Evolutionary conservation across 2,113 vertebrate species (phyloP), one percentile per base, ranked within the genome.

Genomic region (Anhinga rufa): DNA sequence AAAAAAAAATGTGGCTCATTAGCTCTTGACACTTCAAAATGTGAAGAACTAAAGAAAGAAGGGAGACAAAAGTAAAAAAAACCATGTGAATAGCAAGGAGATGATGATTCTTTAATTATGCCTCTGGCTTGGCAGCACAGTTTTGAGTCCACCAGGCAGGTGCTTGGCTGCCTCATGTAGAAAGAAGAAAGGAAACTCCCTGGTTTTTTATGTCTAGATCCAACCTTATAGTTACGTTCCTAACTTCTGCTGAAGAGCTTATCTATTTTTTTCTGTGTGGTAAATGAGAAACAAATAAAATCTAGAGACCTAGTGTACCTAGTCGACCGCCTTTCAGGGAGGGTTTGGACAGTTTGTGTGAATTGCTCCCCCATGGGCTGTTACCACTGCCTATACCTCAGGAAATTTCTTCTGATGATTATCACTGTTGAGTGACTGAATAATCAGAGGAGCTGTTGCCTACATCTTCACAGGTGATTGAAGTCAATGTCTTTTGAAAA

Each of bases 121-220:
- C 31, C 40, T 58, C 71, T 71, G 46, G 25, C 22, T 88, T 0
- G 0, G 15, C 18, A 36, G 6, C 3, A 4, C 3, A 26, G 24
- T 66, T 70, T 70, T 71, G 36, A 78, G 40, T 24, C 60, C 12
- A 48, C 28, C 17, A 34, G 51, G 26, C 18, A 52, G 9, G 14
- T 62, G 15, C 17, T 88, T 31, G 34, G 14, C 61, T 88, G 16
- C 12, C 29, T 76, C 7, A 1, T 80, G 49, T 69, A 48, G 51
- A 60, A 34, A 34, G 22, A 55, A 77, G 32, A 61, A 32, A 62
- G 51, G 32, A 12, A 83, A 8, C 13, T 55, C 17, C 12, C 40
- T 5, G 3, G 0, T 18, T 31, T 82, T 76, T 72, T 26, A 6
- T 15, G 13, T 60, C 17, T 78, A 3, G 36, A 26, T 78, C 66